Base-by-base conservation (phyloP, 2,888 invertebrate genomes). In the Epirrhoe tristata region DNA sequence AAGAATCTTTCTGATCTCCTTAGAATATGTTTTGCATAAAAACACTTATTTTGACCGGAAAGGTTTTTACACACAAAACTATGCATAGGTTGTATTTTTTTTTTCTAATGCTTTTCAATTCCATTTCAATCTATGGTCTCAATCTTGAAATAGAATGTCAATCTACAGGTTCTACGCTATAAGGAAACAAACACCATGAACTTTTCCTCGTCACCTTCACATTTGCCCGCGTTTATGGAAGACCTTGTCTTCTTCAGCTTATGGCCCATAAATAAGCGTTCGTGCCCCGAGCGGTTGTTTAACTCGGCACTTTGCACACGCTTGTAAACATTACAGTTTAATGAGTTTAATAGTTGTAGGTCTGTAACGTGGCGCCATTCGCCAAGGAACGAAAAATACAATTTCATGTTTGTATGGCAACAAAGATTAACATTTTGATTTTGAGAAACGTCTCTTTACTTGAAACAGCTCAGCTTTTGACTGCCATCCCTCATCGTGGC, bases 131-230 rank as follows among this genome's bases (percentile, higher is more conserved):
- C 24, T 24, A 24, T 2, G 24, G 24, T 1, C 24, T 24, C 24
- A 24, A 24, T 24, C 3, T 3, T 24, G 24, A 24, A 24, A 24
- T 24, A 24, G 39, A 12, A 43, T 43, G 39, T 5, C 39, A 43
- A 43, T 43, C 39, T 43, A 43, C 12, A 12, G 39, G 12, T 43
- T 43, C 39, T 53, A 43, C 66, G 68, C 52, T 51, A 56, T 66
- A 64, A 61, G 59, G 55, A 54, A 68, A 66, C 63, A 62, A 56
- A 71, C 64, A 62, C 66, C 69, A 56, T 74, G 71, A 71, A 73
- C 72, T 71, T 73, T 59, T 39, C 36, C 50, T 46, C 32, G 58
- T 66, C 68, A 62, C 71, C 72, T 73, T 74, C 73, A 55, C 74
- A 70, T 74, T 74, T 67, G 50, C 59, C 53, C 57, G 66, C 32